Conservation (phyloP, 2,797 vertebrate species). For the Ptychadena robeensis region DNA sequence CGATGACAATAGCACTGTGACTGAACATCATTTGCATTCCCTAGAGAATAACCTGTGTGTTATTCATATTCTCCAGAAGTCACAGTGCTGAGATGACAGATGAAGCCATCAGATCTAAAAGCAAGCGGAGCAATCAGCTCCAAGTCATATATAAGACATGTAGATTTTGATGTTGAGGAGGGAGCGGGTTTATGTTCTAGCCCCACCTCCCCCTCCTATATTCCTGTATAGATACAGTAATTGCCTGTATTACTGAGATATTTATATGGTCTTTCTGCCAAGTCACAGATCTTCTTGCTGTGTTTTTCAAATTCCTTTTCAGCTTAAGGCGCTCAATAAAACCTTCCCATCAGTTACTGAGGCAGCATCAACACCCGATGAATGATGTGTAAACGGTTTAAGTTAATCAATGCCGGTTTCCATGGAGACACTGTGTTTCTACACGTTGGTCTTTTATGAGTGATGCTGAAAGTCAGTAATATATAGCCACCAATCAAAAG, state of each 20-base stretch:
- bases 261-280: neutral
- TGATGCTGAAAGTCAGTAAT: neutral
- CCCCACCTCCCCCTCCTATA: no score
- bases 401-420: neutral
- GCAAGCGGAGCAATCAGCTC: neutral
- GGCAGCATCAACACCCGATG: neutral
- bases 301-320: neutral
- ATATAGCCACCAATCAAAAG: neutral
- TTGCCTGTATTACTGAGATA: neutral
- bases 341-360: neutral
- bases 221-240: neutral
- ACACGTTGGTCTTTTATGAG: neutral
- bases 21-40: constrained; percentile 11
- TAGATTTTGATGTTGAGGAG: constrained; percentile 9
- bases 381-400: neutral
- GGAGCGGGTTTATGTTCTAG: no score
- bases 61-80: constrained; percentile 21
- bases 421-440: neutral
- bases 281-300: neutral
- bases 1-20: constrained; percentile 11
- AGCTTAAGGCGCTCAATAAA: neutral
- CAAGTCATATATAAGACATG: neutral
- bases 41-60: constrained; percentile 18
- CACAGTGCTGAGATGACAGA: constrained; percentile 29
- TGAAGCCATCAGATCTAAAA: constrained; percentile 30